A percentile compares a stretch with the other conserved stretches of the same genome.
Conservation (phyloP, 2,113 vertebrate genomes). For the Nothocercus nigrocapillus region DNA sequence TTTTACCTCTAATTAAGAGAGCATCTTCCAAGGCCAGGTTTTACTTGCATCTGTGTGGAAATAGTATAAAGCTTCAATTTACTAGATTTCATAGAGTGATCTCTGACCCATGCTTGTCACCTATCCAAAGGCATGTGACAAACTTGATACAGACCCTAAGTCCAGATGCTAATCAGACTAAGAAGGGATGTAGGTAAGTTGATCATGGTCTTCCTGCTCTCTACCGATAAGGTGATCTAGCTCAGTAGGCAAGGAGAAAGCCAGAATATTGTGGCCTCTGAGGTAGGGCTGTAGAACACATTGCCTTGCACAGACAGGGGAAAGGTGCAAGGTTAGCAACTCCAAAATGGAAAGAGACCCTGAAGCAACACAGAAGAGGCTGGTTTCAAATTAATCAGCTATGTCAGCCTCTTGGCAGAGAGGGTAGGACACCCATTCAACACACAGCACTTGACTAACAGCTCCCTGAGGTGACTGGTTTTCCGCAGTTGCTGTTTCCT, state of each 20-base stretch:
- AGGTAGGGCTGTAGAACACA: neutral
- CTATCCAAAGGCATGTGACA: neutral
- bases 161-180: neutral
- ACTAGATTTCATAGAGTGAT: neutral
- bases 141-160: neutral
- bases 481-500: neutral
- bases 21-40: neutral
- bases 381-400: neutral
- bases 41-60: neutral
- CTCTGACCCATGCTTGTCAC: neutral
- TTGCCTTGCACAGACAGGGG: neutral
- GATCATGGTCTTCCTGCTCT: neutral
- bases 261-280: neutral
- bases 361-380: neutral
- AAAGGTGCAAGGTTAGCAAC: neutral
- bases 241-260: neutral
- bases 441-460: accelerated
- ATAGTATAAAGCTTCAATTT: neutral
- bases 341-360: neutral
- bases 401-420: neutral
- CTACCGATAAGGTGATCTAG: accelerated
- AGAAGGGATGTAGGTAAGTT: neutral
- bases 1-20: neutral
- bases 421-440: neutral
- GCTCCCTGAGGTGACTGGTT: neutral